Evolutionary conservation across 2,888 invertebrate species (phyloP).

Genomic region (Clanis bilineata): DNA sequence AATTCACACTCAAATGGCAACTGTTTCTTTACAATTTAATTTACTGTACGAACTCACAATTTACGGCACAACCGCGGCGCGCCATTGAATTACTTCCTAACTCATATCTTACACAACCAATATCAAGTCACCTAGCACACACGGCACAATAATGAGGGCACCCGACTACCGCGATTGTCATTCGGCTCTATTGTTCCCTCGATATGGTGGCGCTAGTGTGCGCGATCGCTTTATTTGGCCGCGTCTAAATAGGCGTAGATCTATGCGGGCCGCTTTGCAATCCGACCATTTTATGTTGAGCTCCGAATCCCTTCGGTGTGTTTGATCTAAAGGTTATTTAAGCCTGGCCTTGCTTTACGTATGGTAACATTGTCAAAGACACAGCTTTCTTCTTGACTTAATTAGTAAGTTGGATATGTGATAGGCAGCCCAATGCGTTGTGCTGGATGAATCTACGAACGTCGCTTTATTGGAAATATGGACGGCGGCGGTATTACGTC

Average conservation of each 20-base stretch:
- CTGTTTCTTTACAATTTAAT: constrained; percentile 2
- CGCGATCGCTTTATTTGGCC: constrained; percentile 65
- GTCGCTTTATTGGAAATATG: constrained; percentile 79
- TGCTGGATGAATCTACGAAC: constrained; percentile 68
- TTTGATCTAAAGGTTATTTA: constrained; percentile 36
- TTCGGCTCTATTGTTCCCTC: constrained; percentile 77
- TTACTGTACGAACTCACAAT: constrained; percentile 7
- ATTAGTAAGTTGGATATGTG: constrained; percentile 81
- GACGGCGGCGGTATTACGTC: constrained; percentile 56
- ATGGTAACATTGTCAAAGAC: constrained; percentile 81
- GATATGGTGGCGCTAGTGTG: constrained; percentile 75
- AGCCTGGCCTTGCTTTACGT: constrained; percentile 63
- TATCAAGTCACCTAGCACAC: constrained; percentile 41
- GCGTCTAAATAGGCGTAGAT: constrained; percentile 78
- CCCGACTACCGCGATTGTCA: constrained; percentile 66
- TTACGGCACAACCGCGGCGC: constrained; percentile 7
- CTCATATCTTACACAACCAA: constrained; percentile 20
- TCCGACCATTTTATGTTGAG: constrained; percentile 44
- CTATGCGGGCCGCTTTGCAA: constrained; percentile 71
- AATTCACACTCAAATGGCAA: not conserved
- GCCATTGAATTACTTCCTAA: constrained; percentile 23
- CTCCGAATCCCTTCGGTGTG: constrained; percentile 26
- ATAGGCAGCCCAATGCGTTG: constrained; percentile 79
- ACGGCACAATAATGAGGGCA: constrained; percentile 70
- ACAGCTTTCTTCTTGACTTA: constrained; percentile 80